These are phyloP conservation scores for Coremacera marginata DNA, from an alignment of 2,888 invertebrate species.

Conservation along the genomic window DNA sequence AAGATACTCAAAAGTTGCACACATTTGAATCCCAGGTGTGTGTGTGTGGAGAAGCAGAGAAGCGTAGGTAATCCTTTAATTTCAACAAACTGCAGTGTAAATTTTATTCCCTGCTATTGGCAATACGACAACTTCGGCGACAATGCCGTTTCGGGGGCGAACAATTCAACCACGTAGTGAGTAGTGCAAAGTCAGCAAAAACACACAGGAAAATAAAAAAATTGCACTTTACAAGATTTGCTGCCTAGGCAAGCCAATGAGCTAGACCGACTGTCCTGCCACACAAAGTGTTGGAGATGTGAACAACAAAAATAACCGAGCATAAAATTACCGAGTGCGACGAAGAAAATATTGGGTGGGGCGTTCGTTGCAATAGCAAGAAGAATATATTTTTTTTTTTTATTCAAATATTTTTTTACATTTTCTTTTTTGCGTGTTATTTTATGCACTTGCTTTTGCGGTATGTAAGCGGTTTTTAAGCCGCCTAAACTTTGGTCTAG, in stretches of 20 bases:
- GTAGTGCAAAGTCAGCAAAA: background rate
- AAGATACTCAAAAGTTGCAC: conserved; percentile 1
- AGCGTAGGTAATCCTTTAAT: conserved; percentile 22
- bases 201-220: background rate
- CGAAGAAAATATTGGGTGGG: conserved; percentile 36
- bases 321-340: conserved; percentile 14
- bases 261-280: background rate
- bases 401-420: conserved; percentile 37
- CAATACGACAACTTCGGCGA: background rate
- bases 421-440: conserved; percentile 50
- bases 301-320: background rate
- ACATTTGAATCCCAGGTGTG: background rate
- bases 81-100: background rate
- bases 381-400: conserved; percentile 3
- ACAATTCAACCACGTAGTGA: background rate
- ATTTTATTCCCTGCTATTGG: background rate
- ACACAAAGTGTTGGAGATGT: too few relatives aligned
- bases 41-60: background rate
- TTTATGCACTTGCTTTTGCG: conserved; percentile 35
- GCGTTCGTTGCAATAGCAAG: conserved; percentile 17
- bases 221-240: background rate
- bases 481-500: background rate
- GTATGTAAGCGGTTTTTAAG: conserved; percentile 1
- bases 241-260: background rate
- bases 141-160: background rate